Evolutionary conservation across 2,113 vertebrate species (phyloP).

Genomic region (Heloderma charlesbogerti): DNA sequence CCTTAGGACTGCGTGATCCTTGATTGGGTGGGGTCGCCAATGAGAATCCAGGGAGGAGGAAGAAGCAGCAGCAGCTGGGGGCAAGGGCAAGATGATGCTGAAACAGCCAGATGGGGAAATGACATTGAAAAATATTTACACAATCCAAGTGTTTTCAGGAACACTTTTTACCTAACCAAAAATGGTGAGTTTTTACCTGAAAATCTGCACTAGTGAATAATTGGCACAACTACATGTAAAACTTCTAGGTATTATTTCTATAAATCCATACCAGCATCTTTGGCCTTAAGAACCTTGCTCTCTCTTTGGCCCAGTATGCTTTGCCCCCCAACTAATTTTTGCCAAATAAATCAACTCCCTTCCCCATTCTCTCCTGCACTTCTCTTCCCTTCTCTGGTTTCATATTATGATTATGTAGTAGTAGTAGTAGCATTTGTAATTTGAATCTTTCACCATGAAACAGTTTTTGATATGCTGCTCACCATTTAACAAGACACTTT

Average conservation of each 20-base stretch:
- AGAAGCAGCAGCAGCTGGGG: no score
- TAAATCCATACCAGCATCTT: not conserved
- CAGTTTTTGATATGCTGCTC: slow-evolving; percentile 16
- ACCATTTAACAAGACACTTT: slow-evolving; percentile 47
- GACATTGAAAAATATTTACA: not conserved
- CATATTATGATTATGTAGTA: slow-evolving; percentile 7
- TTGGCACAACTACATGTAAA: not conserved
- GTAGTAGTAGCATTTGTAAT: slow-evolving; percentile 29
- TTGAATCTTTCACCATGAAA: slow-evolving; percentile 45
- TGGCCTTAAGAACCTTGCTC: not conserved
- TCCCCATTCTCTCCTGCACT: not conserved
- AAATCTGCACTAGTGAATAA: not conserved
- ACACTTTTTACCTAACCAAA: not conserved
- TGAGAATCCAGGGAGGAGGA: not conserved
- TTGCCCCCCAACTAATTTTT: not conserved
- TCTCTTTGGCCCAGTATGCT: not conserved
- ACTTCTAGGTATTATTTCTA: slow-evolving; percentile 23
- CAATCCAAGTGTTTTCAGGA: not conserved
- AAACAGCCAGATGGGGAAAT: not conserved
- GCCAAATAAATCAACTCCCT: not conserved
- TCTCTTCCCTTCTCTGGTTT: not conserved
- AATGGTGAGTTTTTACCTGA: not conserved
- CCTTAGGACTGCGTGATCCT: no score
- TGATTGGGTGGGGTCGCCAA: not conserved
- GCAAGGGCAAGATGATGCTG: not conserved